Evolutionary conservation across 1,140 invertebrate genomes (phyloP).

Genomic region (Drosophila elegans): DNA sequence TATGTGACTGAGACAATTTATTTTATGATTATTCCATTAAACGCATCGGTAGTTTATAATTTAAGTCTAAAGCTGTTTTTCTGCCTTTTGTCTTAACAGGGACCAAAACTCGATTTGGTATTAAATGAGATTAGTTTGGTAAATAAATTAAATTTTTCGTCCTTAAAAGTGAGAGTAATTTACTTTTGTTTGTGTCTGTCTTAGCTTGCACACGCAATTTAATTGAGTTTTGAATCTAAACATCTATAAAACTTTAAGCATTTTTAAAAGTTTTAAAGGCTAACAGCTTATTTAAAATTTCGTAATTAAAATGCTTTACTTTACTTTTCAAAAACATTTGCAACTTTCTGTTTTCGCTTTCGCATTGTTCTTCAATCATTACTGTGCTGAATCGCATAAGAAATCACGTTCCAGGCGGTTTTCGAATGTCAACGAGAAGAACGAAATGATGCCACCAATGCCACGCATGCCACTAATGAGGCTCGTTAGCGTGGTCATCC

Average conservation of each 20-base stretch:
- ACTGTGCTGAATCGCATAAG: slow-evolving; percentile 51
- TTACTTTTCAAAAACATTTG: too few species aligned
- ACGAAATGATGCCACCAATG: slow-evolving; percentile 48
- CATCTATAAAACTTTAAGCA: too few species aligned
- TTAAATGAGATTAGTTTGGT: slow-evolving; percentile 19
- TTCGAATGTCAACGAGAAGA: slow-evolving; percentile 55
- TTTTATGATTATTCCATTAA: not conserved
- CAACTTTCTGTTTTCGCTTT: not conserved
- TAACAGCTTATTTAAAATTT: too few species aligned
- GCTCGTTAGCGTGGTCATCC: slow-evolving; percentile 78
- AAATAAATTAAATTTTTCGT: slow-evolving; percentile 1
- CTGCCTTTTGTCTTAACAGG: not conserved
- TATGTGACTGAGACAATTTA: not conserved
- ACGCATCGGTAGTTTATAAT: slow-evolving; percentile 22
- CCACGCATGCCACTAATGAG: slow-evolving; percentile 82
- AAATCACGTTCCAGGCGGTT: slow-evolving; percentile 63
- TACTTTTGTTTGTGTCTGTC: not conserved
- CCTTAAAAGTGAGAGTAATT: not conserved
- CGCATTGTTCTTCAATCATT: slow-evolving; percentile 38
- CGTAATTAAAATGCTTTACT: too few species aligned
- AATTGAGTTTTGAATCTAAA: too few species aligned
- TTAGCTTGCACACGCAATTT: too few species aligned
- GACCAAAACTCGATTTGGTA: slow-evolving; percentile 4
- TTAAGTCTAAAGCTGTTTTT: slow-evolving; percentile 13
- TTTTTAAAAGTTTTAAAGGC: too few species aligned